Conservation (phyloP, 2,888 invertebrate genomes). For the Steinernema hermaphroditum region DNA sequence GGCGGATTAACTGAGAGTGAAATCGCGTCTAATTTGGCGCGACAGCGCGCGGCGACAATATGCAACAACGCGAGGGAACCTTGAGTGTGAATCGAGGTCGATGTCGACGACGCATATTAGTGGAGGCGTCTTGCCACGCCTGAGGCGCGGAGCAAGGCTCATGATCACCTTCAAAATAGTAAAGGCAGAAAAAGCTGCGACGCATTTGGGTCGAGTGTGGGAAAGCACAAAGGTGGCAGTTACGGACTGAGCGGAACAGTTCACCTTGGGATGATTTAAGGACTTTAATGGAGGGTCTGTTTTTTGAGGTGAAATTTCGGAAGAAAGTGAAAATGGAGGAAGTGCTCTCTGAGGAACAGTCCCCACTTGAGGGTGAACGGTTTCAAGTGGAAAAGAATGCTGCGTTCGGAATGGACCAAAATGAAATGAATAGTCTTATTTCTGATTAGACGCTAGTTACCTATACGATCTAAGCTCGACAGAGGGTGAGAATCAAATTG, state of each 20-base stretch:
- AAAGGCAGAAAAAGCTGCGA: not conserved
- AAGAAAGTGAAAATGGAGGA: no score
- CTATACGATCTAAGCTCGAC: no score
- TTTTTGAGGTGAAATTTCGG: not conserved
- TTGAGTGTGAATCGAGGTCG: not conserved
- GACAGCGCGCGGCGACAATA: not conserved
- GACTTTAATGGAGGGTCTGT: no score
- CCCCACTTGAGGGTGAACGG: not conserved
- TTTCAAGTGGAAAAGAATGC: not conserved
- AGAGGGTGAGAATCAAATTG: no score
- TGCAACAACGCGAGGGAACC: conserved; percentile 20
- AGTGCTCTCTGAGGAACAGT: no score
- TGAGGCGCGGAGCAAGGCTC: conserved; percentile 16
- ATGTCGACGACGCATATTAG: conserved; percentile 1
- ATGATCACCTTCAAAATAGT: not conserved
- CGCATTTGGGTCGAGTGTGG: not conserved
- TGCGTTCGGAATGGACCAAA: no score
- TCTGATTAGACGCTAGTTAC: no score
- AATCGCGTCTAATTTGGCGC: not conserved
- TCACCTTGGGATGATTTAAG: not conserved
- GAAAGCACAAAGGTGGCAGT: not conserved
- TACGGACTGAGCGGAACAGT: not conserved
- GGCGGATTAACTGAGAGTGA: conserved; percentile 23
- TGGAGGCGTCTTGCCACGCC: not conserved
- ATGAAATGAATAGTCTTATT: no score